Evolutionary conservation across 2,113 vertebrate genomes (phyloP), one percentile per base, ranked within the genome.

Genomic region (Phoenicopterus ruber): DNA sequence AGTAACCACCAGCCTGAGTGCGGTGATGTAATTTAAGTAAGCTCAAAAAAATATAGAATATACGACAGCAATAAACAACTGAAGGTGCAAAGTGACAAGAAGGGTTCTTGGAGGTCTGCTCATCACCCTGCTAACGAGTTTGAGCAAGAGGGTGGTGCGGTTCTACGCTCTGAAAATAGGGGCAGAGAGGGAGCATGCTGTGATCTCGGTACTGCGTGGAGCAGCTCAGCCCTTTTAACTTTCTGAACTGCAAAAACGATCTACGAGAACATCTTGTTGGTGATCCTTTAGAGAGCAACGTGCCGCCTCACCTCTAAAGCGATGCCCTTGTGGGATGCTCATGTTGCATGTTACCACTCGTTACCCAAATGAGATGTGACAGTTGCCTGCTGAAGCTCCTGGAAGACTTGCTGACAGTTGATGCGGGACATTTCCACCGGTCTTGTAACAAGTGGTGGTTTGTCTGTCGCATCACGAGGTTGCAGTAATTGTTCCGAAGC

Each of bases 301-400:
- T 0, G 3, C 31, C 14, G 46, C 49, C 24, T 62, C 46, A 58
- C 62, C 74, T 88, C 74, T 58, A 11, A 44, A 32, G 80, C 17
- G 1, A 10, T 14, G 42, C 36, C 57, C 62, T n/a, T 17, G 15
- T 38, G 66, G 73, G 78, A 20, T 0, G 11, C 52, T 93, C 2
- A 1, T 12, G 57, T 32, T 44, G 61, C 61, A 5, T 4, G 13
- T 78, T 69, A 16, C 50, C 59, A 66, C 85, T 83, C 7, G 4
- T 98, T 95, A 84, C 44, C 58, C 89, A 96, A 86, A 94, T 46
- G 79, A 78, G 86, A 80, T 76, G 38, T 65, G 91, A 61, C 72
- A 85, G 42, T 58, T 76, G 79, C 73, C 46, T 24, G 61, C 83
- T n/a, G 36, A 80, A 81, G 93, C 88, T 94, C 88, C 76, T 89